These are phyloP conservation scores for Idaea straminata DNA, from an alignment of 2,888 invertebrate genomes.

Conservation along the genomic window DNA sequence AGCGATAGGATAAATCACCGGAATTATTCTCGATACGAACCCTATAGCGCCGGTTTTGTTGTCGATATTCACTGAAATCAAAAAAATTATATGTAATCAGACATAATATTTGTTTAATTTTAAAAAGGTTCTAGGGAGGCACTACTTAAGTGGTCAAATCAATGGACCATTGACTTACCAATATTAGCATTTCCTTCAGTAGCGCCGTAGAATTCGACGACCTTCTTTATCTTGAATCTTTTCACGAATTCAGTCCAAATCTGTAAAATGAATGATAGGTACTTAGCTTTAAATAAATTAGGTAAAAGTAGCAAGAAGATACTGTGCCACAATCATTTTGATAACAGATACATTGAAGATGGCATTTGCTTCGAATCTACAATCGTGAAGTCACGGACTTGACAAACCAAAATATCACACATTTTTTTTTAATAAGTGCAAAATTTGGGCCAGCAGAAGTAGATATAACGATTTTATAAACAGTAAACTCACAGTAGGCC, in stretches of 20 bases:
- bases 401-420: no score
- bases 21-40: slow-evolving; percentile 94
- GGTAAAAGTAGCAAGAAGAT: neutral
- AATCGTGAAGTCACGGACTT: no score
- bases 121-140: neutral
- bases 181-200: slow-evolving; percentile 99
- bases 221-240: slow-evolving; percentile 90
- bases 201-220: slow-evolving; percentile 98
- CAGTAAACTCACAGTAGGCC: slow-evolving; percentile 80
- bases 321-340: no score
- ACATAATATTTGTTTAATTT: neutral
- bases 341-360: no score
- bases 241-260: slow-evolving; percentile 95
- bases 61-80: slow-evolving; percentile 91
- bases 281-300: slow-evolving; percentile 4
- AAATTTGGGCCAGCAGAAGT: no score
- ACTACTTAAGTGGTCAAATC: neutral
- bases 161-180: slow-evolving; percentile 67
- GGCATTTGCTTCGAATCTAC: no score
- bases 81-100: neutral
- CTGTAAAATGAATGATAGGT: slow-evolving; percentile 61
- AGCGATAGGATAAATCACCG: slow-evolving; percentile 95
- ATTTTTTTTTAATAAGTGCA: no score
- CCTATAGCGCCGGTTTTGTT: slow-evolving; percentile 98
- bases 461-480: no score